Conservation (phyloP, 2,113 vertebrate genomes). For the Alectura lathami region DNA sequence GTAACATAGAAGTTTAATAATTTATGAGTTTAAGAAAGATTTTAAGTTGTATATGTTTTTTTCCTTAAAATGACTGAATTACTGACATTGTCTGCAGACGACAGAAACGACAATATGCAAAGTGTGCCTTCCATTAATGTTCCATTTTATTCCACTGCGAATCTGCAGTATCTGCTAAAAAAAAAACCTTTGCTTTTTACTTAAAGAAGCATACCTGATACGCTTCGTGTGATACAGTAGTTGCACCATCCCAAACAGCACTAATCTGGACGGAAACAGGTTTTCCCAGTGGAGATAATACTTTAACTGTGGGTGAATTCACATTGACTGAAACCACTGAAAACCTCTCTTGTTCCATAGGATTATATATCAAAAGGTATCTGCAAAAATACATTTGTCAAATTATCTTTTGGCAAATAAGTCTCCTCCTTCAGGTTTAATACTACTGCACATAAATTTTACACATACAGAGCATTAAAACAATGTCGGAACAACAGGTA, state of each 20-base stretch:
- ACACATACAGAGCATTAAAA: conserved; percentile 12
- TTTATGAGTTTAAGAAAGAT: not conserved
- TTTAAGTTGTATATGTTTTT: not conserved
- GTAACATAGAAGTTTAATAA: not conserved
- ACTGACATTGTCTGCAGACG: not conserved
- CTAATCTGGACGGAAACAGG: conserved; percentile 81
- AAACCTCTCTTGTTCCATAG: conserved; percentile 81
- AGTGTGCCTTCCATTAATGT: not conserved
- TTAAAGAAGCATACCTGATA: conserved; percentile 82
- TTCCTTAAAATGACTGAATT: not conserved
- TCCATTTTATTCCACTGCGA: not conserved
- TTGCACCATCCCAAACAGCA: conserved; percentile 84
- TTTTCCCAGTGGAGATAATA: conserved; percentile 77
- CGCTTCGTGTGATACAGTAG: conserved; percentile 69
- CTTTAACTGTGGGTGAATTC: conserved; percentile 74
- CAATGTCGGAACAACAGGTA: conserved; percentile 20
- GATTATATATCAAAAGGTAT: conserved; percentile 85
- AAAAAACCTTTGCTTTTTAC: not conserved
- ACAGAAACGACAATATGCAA: not conserved
- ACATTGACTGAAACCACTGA: conserved; percentile 82
- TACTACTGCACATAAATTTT: not conserved
- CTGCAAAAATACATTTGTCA: conserved; percentile 72
- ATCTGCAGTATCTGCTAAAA: not conserved
- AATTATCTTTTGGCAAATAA: conserved; percentile 22
- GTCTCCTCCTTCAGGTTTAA: not conserved